Evolutionary conservation across 1,140 invertebrate species (phyloP).

Genomic region (Chrysopa pallens): DNA sequence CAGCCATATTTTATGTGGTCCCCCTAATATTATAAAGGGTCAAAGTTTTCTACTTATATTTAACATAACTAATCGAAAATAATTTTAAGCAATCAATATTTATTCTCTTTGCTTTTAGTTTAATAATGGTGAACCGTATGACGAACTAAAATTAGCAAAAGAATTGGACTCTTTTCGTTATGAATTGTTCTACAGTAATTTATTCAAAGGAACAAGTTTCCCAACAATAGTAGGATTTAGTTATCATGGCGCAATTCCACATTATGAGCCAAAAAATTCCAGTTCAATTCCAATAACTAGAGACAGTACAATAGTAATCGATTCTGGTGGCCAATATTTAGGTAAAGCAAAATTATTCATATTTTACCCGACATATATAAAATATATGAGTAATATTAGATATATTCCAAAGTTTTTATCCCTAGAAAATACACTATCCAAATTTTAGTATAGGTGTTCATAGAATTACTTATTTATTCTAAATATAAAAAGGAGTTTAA

Average conservation of each 20-base stretch:
- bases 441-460: no score
- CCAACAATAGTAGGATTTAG: conserved; percentile 80
- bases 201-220: conserved; percentile 57
- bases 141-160: conserved; percentile 48
- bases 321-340: conserved; percentile 55
- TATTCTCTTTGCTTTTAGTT: conserved; percentile 9
- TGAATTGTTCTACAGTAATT: conserved; percentile 31
- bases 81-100: no score
- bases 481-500: no score
- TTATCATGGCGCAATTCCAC: conserved; percentile 73
- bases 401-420: no score
- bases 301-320: conserved; percentile 45
- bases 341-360: conserved; percentile 24
- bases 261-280: conserved; percentile 64
- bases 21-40: no score
- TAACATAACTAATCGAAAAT: no score
- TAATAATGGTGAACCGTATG: conserved; percentile 29
- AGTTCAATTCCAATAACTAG: conserved; percentile 54
- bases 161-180: conserved; percentile 43
- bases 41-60: no score
- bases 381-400: no score
- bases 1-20: no score
- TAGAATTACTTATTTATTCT: no score
- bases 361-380: no score
- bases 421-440: no score